phyloP scores from a whole-genome alignment of 2,113 vertebrate species.

The Chaetorhynchus papuensis region DNA sequence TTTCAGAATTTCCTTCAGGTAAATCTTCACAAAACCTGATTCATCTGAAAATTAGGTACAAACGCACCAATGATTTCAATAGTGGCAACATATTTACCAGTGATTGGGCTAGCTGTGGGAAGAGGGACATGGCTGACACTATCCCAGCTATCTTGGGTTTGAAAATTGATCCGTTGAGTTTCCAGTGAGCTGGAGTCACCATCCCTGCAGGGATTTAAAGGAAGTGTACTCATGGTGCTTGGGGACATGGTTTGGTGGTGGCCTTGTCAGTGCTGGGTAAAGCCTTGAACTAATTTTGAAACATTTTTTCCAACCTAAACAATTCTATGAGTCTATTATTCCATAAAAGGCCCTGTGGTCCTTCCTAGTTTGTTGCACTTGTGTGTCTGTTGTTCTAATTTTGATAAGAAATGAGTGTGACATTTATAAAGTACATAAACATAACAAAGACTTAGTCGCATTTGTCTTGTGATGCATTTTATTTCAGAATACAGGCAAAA shows the following conservation, averaged over 20 bases:
- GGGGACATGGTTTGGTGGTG: neutral
- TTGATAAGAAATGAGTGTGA: neutral
- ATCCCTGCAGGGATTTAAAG: neutral
- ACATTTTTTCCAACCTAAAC: neutral
- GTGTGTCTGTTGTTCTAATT: neutral
- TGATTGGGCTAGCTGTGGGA: neutral
- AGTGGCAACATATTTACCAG: too few relatives aligned
- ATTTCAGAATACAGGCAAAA: neutral
- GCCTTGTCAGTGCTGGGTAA: neutral
- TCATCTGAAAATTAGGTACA: neutral
- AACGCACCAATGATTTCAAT: rapidly evolving
- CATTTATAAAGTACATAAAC: neutral
- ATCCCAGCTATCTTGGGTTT: neutral
- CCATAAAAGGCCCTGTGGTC: neutral
- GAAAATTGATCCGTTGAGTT: neutral
- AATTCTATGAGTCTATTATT: neutral
- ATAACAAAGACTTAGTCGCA: neutral
- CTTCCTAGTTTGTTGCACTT: neutral
- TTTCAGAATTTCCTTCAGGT: neutral
- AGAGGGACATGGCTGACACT: neutral
- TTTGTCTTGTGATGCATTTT: neutral
- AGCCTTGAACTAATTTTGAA: neutral
- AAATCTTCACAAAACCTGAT: neutral
- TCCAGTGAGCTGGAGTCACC: neutral
- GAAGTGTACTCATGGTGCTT: neutral